phyloP scores from a whole-genome alignment of 2,888 invertebrate species.

The Idaea aversata region DNA sequence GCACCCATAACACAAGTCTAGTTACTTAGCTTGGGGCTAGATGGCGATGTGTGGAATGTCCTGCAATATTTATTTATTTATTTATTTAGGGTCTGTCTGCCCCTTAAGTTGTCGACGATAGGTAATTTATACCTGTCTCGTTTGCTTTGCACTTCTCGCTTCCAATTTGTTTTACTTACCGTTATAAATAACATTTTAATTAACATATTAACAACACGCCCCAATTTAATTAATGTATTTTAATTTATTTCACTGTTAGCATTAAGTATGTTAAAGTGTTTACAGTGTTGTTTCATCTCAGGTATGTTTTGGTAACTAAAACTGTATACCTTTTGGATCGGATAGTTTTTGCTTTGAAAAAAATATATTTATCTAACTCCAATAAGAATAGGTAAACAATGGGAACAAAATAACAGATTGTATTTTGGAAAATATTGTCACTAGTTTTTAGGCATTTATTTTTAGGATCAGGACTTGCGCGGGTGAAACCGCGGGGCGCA shows the following conservation, averaged over 20 bases:
- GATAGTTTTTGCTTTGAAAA: not conserved
- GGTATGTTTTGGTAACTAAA: not conserved
- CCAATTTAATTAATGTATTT: not conserved
- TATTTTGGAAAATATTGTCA: too few species aligned
- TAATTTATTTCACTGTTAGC: not conserved
- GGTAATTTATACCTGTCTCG: not conserved
- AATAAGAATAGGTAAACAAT: too few species aligned
- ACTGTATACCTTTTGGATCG: not conserved
- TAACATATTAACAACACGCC: not conserved
- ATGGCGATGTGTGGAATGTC: too few species aligned
- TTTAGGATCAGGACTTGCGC: too few species aligned
- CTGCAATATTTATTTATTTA: too few species aligned
- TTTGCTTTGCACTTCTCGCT: not conserved
- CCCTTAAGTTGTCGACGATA: not conserved
- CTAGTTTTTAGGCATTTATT: too few species aligned
- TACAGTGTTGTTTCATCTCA: not conserved
- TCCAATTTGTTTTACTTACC: slow-evolving; percentile 1
- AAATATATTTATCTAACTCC: not conserved
- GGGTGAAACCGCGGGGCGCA: too few species aligned
- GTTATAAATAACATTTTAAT: not conserved
- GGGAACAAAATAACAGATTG: too few species aligned
- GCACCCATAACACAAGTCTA: too few species aligned
- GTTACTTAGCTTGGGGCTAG: too few species aligned
- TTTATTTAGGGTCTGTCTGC: too few species aligned
- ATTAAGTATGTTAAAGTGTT: not conserved